A percentile compares a stretch with the other conserved stretches of the same genome.
phyloP scores from a whole-genome alignment of 2,113 vertebrate genomes.

The Chaetodon trifascialis region DNA sequence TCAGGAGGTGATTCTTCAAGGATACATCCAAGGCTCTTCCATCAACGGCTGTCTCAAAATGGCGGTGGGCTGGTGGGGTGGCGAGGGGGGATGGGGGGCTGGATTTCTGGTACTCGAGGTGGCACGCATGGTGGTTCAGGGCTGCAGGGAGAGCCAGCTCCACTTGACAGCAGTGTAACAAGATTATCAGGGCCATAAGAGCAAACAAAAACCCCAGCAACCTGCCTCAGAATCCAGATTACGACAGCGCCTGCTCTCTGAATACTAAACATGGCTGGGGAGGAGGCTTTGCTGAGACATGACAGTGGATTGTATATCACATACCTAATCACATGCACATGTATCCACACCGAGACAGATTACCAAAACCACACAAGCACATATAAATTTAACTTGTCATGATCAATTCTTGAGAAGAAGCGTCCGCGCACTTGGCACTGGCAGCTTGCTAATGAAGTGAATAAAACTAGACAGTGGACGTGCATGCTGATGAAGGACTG shows the following conservation, averaged over 20 bases:
- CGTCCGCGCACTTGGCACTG: slow-evolving; percentile 53
- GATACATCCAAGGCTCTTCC: slow-evolving; percentile 79
- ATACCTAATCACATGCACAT: slow-evolving; percentile 45
- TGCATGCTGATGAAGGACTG: slow-evolving; percentile 72
- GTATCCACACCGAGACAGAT: slow-evolving; percentile 40
- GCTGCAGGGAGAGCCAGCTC: slow-evolving; percentile 71
- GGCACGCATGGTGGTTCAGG: slow-evolving; percentile 68
- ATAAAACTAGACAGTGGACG: slow-evolving; percentile 71
- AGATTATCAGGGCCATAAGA: slow-evolving; percentile 82
- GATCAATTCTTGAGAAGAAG: slow-evolving; percentile 71
- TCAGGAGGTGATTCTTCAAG: slow-evolving; percentile 82
- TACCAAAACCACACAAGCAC: slow-evolving; percentile 57
- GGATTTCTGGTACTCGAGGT: slow-evolving; percentile 67
- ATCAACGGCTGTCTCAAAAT: slow-evolving; percentile 80
- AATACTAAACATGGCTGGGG: slow-evolving; percentile 74
- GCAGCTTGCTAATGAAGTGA: slow-evolving; percentile 75
- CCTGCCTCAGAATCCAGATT: slow-evolving; percentile 76
- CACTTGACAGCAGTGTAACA: slow-evolving; percentile 81
- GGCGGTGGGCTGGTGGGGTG: slow-evolving; percentile 55
- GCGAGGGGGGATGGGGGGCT: not conserved
- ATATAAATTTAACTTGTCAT: slow-evolving; percentile 71
- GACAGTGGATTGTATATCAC: slow-evolving; percentile 55
- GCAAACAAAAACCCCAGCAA: slow-evolving; percentile 77
- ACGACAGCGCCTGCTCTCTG: slow-evolving; percentile 64
- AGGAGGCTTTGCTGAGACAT: slow-evolving; percentile 66